Evolutionary conservation across 2,797 vertebrate genomes (phyloP).

Genomic region (Clarias pachynema): DNA sequence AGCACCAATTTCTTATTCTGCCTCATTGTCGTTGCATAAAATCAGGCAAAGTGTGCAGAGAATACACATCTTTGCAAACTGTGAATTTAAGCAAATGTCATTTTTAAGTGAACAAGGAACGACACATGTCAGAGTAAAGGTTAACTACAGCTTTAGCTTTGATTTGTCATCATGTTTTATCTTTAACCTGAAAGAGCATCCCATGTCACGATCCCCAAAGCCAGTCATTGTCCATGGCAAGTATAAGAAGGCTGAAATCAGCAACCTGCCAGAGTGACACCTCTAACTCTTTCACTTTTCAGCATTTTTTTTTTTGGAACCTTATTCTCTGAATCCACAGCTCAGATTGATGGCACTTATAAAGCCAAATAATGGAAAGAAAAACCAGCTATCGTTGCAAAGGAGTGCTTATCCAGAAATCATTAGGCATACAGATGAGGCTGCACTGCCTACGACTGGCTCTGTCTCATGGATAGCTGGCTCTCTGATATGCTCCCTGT

Average conservation of each 20-base stretch:
- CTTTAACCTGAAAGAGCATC: constrained; percentile 4
- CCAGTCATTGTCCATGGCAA: constrained; percentile 27
- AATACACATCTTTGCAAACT: background rate
- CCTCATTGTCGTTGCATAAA: background rate
- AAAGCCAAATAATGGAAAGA: constrained; percentile 54
- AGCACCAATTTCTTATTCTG: constrained; percentile 1
- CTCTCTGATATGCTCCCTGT: constrained; percentile 44
- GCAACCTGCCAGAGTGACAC: constrained; percentile 32
- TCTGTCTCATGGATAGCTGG: constrained; percentile 42
- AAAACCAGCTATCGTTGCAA: constrained; percentile 54
- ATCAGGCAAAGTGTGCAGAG: background rate
- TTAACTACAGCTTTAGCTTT: constrained; percentile 25
- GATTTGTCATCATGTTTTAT: background rate
- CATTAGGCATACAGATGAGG: constrained; percentile 54
- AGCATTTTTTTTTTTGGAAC: constrained; percentile 41
- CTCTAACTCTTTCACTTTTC: constrained; percentile 47
- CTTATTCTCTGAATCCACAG: constrained; percentile 41
- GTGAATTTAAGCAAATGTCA: background rate
- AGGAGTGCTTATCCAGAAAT: constrained; percentile 47
- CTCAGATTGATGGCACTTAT: constrained; percentile 46
- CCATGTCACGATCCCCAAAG: constrained; percentile 30
- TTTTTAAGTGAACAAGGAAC: background rate
- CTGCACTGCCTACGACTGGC: constrained; percentile 9
- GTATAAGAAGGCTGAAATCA: constrained; percentile 29
- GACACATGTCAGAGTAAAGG: constrained; percentile 18